These are phyloP conservation scores for Melanaphis sacchari DNA, from an alignment of 1,140 invertebrate species.

Conservation along the genomic window DNA sequence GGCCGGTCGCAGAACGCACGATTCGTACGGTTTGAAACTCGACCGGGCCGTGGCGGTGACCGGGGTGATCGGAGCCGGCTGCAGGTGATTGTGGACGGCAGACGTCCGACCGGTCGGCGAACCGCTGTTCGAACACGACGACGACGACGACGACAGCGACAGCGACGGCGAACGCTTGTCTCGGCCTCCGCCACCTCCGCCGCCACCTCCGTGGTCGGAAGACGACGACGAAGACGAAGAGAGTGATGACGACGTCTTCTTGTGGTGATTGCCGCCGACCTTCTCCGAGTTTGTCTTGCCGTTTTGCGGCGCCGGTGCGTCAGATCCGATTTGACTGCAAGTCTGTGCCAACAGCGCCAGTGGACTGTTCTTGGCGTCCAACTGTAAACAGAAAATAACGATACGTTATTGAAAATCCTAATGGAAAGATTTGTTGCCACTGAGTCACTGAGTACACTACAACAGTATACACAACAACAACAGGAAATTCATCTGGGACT, in stretches of 20 bases:
- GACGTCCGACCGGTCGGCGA: slow-evolving; percentile 72
- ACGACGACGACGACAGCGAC: slow-evolving; percentile 77
- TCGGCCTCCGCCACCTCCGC: slow-evolving; percentile 51
- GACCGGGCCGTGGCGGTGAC: slow-evolving; percentile 58
- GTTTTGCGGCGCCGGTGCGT: slow-evolving; percentile 74
- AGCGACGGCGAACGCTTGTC: slow-evolving; percentile 59
- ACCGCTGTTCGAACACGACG: slow-evolving; percentile 72
- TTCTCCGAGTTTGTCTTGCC: slow-evolving; percentile 78
- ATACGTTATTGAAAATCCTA: background rate
- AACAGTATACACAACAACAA: no score
- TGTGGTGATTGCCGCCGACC: slow-evolving; percentile 55
- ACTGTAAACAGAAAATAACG: slow-evolving; percentile 70
- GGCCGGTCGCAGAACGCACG: slow-evolving; percentile 62
- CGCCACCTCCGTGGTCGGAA: slow-evolving; percentile 44
- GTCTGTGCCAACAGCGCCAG: slow-evolving; percentile 96
- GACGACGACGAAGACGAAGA: slow-evolving; percentile 59
- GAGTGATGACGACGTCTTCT: slow-evolving; percentile 59
- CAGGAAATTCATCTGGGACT: background rate
- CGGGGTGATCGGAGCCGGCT: slow-evolving; percentile 41
- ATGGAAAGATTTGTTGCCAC: no score
- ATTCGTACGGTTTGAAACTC: slow-evolving; percentile 88
- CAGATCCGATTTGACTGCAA: slow-evolving; percentile 96
- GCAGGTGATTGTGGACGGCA: background rate
- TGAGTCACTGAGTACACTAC: no score
- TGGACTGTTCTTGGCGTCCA: slow-evolving; percentile 98